phyloP scores from a whole-genome alignment of 2,113 vertebrate genomes.

The Meles meles region DNA sequence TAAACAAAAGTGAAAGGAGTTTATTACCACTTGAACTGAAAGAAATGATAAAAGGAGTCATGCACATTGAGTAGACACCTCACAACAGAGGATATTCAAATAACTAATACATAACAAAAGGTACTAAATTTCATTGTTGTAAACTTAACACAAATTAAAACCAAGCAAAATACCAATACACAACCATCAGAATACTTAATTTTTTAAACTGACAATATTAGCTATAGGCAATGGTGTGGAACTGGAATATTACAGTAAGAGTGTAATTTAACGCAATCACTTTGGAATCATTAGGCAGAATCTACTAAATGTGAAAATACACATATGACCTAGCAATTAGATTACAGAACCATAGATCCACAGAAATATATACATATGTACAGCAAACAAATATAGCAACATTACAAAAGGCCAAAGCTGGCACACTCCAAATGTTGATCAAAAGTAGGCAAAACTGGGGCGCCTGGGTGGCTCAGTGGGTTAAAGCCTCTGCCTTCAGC shows the following conservation, averaged over 20 bases:
- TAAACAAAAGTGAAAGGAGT: neutral
- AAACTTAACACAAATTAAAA: neutral
- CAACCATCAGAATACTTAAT: neutral
- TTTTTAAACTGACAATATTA: neutral
- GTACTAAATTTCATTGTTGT: neutral
- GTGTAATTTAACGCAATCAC: neutral
- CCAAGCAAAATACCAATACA: neutral
- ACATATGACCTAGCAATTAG: neutral
- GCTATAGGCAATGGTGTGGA: neutral
- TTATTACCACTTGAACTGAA: neutral
- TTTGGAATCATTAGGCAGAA: neutral
- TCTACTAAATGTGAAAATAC: neutral
- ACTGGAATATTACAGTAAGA: neutral
- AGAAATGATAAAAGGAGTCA: neutral
- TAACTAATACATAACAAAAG: neutral
- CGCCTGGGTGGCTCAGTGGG: too few species aligned
- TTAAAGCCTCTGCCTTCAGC: too few species aligned
- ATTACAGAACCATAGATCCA: neutral
- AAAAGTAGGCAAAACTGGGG: neutral
- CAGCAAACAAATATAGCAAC: neutral
- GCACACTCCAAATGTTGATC: neutral
- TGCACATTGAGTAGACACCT: neutral
- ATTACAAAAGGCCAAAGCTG: neutral
- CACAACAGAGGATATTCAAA: neutral
- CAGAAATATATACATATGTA: neutral